Evolutionary conservation across 2,113 vertebrate genomes (phyloP).

Genomic region (Mus spicilegus): DNA sequence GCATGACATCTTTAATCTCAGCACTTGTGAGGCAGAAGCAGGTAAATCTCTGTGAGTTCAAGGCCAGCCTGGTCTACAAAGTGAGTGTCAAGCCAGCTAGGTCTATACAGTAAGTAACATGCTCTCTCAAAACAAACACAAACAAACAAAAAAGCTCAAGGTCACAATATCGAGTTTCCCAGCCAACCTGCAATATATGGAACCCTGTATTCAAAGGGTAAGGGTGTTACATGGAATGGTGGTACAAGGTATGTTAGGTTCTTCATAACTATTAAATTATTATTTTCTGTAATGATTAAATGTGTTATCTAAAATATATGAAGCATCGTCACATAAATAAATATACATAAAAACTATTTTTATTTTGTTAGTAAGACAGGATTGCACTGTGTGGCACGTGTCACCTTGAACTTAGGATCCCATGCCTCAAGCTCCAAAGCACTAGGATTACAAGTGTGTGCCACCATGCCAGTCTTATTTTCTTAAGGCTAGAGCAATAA

Average conservation of each 20-base stretch:
- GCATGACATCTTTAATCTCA: neutral
- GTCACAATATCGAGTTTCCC: neutral
- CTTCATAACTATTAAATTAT: neutral
- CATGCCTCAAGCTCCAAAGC: neutral
- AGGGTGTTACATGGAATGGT: neutral
- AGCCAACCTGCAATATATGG: neutral
- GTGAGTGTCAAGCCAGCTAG: neutral
- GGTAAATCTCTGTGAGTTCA: neutral
- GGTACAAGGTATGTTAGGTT: neutral
- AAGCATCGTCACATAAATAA: neutral
- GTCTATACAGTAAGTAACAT: neutral
- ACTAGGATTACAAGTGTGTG: too few species aligned
- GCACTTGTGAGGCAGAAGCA: neutral
- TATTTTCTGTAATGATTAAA: conserved; percentile 12
- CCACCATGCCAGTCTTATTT: neutral
- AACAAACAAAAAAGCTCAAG: neutral
- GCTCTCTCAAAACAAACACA: neutral
- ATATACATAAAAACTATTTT: neutral
- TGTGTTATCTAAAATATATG: neutral
- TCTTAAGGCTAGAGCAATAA: conserved; percentile 29
- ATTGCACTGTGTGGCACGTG: neutral
- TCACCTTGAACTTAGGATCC: neutral
- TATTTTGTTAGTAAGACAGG: neutral
- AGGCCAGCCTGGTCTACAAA: neutral
- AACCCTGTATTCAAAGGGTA: neutral